Conservation (phyloP, 37 sponge, comb jelly and placozoan species). For the Hexactinellida sp. region DNA sequence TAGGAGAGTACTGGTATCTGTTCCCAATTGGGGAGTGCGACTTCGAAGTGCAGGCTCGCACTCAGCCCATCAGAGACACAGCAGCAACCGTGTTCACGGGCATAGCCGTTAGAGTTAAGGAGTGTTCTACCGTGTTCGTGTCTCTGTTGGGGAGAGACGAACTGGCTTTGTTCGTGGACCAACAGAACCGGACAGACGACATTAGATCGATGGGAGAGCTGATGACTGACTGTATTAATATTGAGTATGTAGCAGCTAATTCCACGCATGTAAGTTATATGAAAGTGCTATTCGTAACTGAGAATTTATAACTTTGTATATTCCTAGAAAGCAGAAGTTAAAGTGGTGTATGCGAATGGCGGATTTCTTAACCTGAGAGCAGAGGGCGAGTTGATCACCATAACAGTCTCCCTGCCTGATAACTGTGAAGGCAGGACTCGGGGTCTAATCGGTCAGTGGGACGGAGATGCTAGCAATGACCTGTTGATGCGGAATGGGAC, state of each 20-base stretch:
- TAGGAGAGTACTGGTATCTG: constrained; percentile 13
- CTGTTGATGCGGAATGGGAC: constrained; percentile 42
- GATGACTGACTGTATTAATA: neutral
- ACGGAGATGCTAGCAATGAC: constrained; percentile 44
- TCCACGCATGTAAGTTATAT: neutral
- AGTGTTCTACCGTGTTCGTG: constrained; percentile 2
- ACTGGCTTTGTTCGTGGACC: neutral
- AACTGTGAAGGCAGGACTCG: neutral
- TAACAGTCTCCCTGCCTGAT: neutral
- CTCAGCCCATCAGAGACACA: neutral
- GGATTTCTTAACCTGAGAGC: neutral
- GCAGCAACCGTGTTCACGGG: neutral
- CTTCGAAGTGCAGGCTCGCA: neutral
- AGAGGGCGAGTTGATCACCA: neutral
- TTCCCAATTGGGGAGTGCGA: neutral
- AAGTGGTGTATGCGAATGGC: neutral
- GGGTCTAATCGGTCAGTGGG: constrained; percentile 58
- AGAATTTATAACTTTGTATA: neutral
- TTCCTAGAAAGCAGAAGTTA: neutral
- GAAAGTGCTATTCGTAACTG: neutral
- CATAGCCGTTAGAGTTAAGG: neutral
- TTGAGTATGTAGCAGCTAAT: neutral
- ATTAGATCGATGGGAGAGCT: neutral
- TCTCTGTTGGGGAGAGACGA: neutral
- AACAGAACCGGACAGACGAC: neutral